These are phyloP conservation scores for Protomyctophum bolini DNA, from an alignment of 2,113 vertebrate genomes.

Conservation along the genomic window DNA sequence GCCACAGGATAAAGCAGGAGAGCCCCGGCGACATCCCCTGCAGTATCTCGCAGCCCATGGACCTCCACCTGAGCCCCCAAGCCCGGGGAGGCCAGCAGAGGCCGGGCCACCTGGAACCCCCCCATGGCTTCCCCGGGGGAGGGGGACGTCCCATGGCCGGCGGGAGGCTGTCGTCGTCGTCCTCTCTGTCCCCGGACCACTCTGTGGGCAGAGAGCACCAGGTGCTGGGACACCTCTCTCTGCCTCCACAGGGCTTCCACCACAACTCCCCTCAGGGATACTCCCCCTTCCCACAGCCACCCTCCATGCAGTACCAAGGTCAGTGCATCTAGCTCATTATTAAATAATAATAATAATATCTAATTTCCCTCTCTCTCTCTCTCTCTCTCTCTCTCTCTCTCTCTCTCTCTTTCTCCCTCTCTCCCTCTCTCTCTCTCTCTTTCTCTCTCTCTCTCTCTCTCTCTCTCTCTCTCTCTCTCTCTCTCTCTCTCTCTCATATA, in stretches of 20 bases:
- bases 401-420: too few relatives aligned
- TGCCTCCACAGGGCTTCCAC: constrained; percentile 85
- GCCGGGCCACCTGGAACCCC: constrained; percentile 66
- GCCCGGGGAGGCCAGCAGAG: constrained; percentile 81
- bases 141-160: constrained; percentile 79
- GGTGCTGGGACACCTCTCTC: constrained; percentile 73
- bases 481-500: too few relatives aligned
- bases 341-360: too few relatives aligned
- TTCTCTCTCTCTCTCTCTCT: too few relatives aligned
- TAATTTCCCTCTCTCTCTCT: too few relatives aligned
- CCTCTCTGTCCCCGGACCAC: constrained; percentile 86
- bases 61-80: constrained; percentile 73
- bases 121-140: constrained; percentile 81
- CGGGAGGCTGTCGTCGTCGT: constrained; percentile 82
- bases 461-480: too few relatives aligned
- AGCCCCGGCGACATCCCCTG: constrained; percentile 76
- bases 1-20: constrained; percentile 93
- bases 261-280: constrained; percentile 78
- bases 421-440: too few relatives aligned
- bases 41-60: constrained; percentile 80
- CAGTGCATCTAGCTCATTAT: constrained; percentile 63
- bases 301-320: constrained; percentile 90
- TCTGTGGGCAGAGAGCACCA: constrained; percentile 86
- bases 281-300: constrained; percentile 83
- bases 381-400: too few relatives aligned